These are phyloP conservation scores for Takifugu ocellatus DNA, from an alignment of 2,797 vertebrate species.

Conservation along the genomic window DNA sequence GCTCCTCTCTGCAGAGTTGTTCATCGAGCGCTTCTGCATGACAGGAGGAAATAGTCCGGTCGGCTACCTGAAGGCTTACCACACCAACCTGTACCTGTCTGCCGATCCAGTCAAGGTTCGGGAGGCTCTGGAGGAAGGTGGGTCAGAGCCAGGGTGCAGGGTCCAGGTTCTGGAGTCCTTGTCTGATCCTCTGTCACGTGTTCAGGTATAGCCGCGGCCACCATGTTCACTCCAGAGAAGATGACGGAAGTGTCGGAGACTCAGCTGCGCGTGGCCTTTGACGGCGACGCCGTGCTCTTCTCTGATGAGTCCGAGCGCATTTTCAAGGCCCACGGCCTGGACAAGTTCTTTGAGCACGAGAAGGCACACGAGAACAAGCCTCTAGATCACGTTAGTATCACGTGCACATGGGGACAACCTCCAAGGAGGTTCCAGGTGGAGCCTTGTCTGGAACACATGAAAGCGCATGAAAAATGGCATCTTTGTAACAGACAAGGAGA, in stretches of 20 bases:
- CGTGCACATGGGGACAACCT: conserved; percentile 10
- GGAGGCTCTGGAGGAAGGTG: conserved; percentile 91
- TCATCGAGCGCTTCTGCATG: conserved; percentile 96
- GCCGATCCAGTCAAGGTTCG: conserved; percentile 87
- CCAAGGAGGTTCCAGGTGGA: not conserved
- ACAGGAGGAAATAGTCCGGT: conserved; percentile 94
- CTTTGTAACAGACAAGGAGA: too few relatives aligned
- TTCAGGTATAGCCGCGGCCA: conserved; percentile 92
- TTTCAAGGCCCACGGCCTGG: conserved; percentile 92
- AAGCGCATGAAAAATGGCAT: too few relatives aligned
- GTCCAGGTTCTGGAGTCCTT: not conserved
- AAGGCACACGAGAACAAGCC: conserved; percentile 88
- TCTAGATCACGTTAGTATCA: conserved; percentile 83
- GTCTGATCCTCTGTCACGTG: not conserved
- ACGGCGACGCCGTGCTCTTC: conserved; percentile 94
- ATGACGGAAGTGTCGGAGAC: conserved; percentile 82
- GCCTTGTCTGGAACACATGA: too few relatives aligned
- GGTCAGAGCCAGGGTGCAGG: conserved; percentile 26
- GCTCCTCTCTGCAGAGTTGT: conserved; percentile 75
- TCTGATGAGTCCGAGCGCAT: conserved; percentile 96
- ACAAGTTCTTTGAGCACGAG: conserved; percentile 96
- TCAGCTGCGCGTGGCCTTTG: conserved; percentile 93
- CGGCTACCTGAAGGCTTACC: conserved; percentile 92
- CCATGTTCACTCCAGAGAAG: conserved; percentile 91
- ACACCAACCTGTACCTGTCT: conserved; percentile 95